Evolutionary conservation across 1,140 invertebrate species (phyloP).

Genomic region (Drosophila azteca): DNA sequence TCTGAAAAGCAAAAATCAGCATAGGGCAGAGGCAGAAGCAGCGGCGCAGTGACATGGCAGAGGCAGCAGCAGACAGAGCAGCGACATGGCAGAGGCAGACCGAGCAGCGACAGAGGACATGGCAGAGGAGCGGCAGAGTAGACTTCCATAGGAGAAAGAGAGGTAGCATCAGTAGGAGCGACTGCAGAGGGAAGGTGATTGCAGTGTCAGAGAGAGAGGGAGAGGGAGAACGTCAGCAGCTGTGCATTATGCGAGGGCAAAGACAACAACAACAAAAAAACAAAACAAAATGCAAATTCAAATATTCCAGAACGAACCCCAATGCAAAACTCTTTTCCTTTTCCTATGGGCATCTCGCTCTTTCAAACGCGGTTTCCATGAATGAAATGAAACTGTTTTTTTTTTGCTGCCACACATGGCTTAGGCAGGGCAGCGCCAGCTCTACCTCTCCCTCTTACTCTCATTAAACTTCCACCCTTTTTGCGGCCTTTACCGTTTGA

Average conservation of each 20-base stretch:
- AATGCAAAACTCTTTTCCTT: constrained; percentile 22
- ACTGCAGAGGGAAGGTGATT: too few relatives aligned
- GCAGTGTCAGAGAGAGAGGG: too few relatives aligned
- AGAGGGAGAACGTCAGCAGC: constrained; percentile 5
- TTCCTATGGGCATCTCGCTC: constrained; percentile 9
- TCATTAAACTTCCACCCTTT: constrained; percentile 38
- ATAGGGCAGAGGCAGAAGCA: too few relatives aligned
- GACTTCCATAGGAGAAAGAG: too few relatives aligned
- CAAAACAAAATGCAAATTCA: constrained; percentile 20
- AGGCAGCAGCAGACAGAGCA: too few relatives aligned
- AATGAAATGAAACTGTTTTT: constrained; percentile 68
- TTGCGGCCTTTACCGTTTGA: constrained; percentile 39
- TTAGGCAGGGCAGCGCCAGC: too few relatives aligned
- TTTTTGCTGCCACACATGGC: constrained; percentile 7
- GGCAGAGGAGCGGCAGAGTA: too few relatives aligned
- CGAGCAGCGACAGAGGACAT: too few relatives aligned
- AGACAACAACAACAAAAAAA: constrained; percentile 6
- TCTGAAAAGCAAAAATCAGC: too few relatives aligned
- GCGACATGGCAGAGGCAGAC: too few relatives aligned
- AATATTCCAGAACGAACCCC: constrained; percentile 26
- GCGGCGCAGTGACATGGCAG: too few relatives aligned
- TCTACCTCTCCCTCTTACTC: constrained; percentile 10
- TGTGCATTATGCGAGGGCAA: constrained; percentile 30
- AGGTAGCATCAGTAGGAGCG: too few relatives aligned
- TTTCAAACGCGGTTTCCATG: constrained; percentile 58